Evolutionary conservation across 1,140 invertebrate species (phyloP), one percentile per base, ranked within the genome.

Genomic region (Drosophila kohkoa): DNA sequence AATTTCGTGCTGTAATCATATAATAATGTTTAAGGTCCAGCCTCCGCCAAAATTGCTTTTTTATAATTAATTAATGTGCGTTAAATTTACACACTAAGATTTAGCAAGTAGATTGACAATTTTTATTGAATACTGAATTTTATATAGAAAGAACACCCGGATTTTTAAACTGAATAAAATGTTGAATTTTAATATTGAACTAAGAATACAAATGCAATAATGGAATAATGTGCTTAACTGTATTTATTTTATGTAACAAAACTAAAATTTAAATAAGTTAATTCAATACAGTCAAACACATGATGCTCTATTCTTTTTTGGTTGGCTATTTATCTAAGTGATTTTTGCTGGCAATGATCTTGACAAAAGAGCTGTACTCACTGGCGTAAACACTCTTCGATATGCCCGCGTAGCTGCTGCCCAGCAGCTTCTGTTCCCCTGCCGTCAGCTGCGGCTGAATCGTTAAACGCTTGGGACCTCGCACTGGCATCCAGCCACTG

Each of bases 401-500:
- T 30, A 87, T 80, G 13, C 73, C 71, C 0, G 67, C 70, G 35
- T 59, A 77, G 13, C 32, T 48, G 6, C 52, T 32, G 5, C 78
- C 77, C 4, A 90, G 7, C 4, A 87, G 63, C 8, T 60, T 79
- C 13, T 75, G 69, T 8, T 89, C 86, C 0, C 49, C 57, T 15
- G 57, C 13, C 35, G 70, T 49, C 20, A 71, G 20, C 38, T 66
- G 54, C 3, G 75, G 25, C n/a, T 70, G 16, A 2, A 41, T n/a
- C 6, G 45, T 58, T 1, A 91, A 65, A 41, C 91, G 93, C 51
- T 79, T 93, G 41, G 94, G 94, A 62, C 95, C 96, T 75, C 93
- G 94, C 1, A 96, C 95, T 49, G 95, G 96, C 93, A 96, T 96
- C 96, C 96, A 96, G 13, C 94, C 94, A 43, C 94, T 94, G 1